Conservation (phyloP, 1,140 invertebrate species). For the Pectinophora gossypiella region DNA sequence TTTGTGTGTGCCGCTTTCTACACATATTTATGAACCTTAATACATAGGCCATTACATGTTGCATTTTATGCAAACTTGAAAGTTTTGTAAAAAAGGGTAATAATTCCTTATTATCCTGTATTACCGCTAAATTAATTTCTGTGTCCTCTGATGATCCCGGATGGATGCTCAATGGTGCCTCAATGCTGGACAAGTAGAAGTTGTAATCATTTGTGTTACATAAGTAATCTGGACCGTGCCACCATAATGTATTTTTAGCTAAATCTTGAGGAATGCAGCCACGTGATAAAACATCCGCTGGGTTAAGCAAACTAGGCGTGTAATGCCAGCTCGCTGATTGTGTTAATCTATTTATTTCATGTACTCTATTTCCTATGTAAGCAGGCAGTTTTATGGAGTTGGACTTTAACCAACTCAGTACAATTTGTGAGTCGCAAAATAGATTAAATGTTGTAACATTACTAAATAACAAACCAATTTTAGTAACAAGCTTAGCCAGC, state of each 20-base stretch:
- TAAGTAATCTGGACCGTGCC: neutral
- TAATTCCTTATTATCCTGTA: neutral
- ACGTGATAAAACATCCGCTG: neutral
- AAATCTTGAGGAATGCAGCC: neutral
- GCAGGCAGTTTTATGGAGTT: neutral
- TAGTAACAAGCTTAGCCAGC: neutral
- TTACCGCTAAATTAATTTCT: neutral
- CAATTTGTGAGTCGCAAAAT: neutral
- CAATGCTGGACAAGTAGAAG: neutral
- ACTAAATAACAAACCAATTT: neutral
- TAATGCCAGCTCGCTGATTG: neutral
- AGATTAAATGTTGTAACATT: neutral
- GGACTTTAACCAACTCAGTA: constrained; percentile 2
- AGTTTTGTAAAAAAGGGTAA: neutral
- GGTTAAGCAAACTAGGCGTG: neutral
- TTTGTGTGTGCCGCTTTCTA: neutral
- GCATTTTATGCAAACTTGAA: neutral
- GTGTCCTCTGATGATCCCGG: no score
- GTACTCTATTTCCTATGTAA: constrained; percentile 3
- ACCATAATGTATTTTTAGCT: neutral
- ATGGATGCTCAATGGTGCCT: neutral
- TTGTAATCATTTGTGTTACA: neutral
- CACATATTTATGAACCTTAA: neutral
- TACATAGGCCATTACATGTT: neutral
- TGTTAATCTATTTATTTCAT: neutral